Conservation (phyloP, 2,888 invertebrate genomes). For the Julus scandinavius region DNA sequence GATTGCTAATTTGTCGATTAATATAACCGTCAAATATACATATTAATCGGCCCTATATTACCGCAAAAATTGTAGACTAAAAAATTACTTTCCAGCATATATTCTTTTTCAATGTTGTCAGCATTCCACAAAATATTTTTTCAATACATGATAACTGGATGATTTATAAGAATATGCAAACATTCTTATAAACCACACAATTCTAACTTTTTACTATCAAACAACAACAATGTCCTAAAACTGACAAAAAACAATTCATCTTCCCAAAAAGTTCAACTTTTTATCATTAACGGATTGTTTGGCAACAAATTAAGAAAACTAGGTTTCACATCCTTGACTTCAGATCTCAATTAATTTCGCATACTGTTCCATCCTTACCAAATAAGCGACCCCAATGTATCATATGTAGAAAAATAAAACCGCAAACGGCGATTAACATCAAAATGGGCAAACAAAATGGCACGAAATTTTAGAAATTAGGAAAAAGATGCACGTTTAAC, state of each 20-base stretch:
- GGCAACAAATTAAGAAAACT: not conserved
- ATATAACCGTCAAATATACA: not conserved
- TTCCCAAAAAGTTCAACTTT: not conserved
- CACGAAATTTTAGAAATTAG: constrained; percentile 33
- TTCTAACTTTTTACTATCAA: not conserved
- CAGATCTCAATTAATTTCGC: not conserved
- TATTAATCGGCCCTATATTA: too few relatives aligned
- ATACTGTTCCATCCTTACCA: not conserved
- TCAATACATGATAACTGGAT: too few relatives aligned
- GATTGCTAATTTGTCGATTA: not conserved
- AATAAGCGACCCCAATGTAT: not conserved
- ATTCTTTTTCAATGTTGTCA: too few relatives aligned
- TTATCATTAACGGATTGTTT: not conserved
- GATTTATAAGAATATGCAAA: too few relatives aligned
- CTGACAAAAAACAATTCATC: not conserved
- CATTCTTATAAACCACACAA: not conserved
- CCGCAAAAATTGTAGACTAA: too few relatives aligned
- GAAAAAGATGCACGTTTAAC: constrained; percentile 26
- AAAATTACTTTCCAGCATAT: too few relatives aligned
- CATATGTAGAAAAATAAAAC: not conserved
- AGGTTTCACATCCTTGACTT: not conserved
- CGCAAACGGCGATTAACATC: not conserved
- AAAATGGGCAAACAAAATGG: not conserved
- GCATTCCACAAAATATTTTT: too few relatives aligned
- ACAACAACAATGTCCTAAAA: too few relatives aligned